These are phyloP conservation scores for Oscheius sp. DNA, from an alignment of 2,888 invertebrate genomes.

Conservation along the genomic window DNA sequence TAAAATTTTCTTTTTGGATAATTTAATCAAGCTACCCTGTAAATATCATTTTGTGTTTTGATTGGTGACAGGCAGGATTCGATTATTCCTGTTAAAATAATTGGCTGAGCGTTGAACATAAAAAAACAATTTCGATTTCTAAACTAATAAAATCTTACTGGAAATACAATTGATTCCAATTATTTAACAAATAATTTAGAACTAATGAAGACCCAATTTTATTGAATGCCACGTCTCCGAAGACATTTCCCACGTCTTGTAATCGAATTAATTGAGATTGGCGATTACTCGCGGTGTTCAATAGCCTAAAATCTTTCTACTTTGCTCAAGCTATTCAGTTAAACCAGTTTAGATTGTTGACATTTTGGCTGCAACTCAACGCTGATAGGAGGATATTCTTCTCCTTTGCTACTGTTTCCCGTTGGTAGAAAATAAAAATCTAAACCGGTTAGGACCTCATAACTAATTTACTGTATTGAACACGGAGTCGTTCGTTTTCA, in stretches of 20 bases:
- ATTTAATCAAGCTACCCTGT: not conserved
- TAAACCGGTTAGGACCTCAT: not conserved
- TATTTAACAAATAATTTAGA: slow-evolving; percentile 61
- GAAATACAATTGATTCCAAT: slow-evolving; percentile 59
- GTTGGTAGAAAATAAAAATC: slow-evolving; percentile 37
- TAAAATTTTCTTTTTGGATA: not conserved
- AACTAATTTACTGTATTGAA: not conserved
- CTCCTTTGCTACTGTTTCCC: slow-evolving; percentile 56
- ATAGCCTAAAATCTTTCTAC: slow-evolving; percentile 44
- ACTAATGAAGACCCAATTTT: slow-evolving; percentile 51
- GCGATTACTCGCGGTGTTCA: slow-evolving; percentile 55
- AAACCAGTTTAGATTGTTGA: slow-evolving; percentile 57
- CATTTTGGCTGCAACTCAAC: slow-evolving; percentile 58
- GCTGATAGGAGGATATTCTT: slow-evolving; percentile 55
- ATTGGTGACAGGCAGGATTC: not conserved
- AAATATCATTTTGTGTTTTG: not conserved
- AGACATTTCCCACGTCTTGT: slow-evolving; percentile 59
- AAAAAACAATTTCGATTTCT: not conserved
- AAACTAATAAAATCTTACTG: slow-evolving; percentile 38
- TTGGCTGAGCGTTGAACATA: not conserved
- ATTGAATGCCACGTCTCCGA: slow-evolving; percentile 43
- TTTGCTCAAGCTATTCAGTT: not conserved
- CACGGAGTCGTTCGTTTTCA: not conserved
- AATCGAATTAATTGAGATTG: slow-evolving; percentile 52
- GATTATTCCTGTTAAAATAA: not conserved